Evolutionary conservation across 2,797 vertebrate genomes (phyloP), one percentile per base, ranked within the genome.

Genomic region (Acestrorhynchus altus): DNA sequence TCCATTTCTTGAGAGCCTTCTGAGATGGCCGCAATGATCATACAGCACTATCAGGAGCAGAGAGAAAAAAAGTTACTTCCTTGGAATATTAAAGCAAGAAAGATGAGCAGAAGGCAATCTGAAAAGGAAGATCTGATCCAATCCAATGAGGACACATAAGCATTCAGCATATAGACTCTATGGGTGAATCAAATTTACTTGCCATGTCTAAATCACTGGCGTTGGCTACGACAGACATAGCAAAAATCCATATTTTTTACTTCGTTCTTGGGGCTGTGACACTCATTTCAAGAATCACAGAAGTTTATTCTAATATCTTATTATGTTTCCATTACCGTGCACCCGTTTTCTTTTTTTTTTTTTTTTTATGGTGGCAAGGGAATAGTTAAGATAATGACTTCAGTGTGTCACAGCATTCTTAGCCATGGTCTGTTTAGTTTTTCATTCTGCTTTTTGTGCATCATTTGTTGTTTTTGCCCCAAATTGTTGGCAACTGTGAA

Each of bases 1-100:
- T 88, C 57, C 76, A 83, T 82, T n/a, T 83, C 60, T 81, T 35
- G 67, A 86, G 83, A 76, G 72, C 83, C 85, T 80, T 26, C 28
- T 84, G 74, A 85, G 81, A 76, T 79, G 57, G 79, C 70, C 24
- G 63, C 83, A 81, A 68, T 84, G 88, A 92, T 92, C 86, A 88
- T 85, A 86, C 84, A 87, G 85, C 70, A 68, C 83, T 84, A 81
- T 89, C 88, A 87, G 85, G 76, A 89, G 74, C 74, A 57, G 28
- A 74, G 64, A 63, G n/a, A 35, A 35, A 35, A 35, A 77, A 84
- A 67, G 69, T 74, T 64, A 61, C 86, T 85, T 90, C 76, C 51
- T 49, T 61, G 63, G 82, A 66, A 82, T 84, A 79, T 88, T 87
- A 78, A 83, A 87, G 80, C 1, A 1, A 31, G 24, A 22, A 15